Evolutionary conservation across 1,140 invertebrate genomes (phyloP).

Genomic region (Diorhabda sublineata): DNA sequence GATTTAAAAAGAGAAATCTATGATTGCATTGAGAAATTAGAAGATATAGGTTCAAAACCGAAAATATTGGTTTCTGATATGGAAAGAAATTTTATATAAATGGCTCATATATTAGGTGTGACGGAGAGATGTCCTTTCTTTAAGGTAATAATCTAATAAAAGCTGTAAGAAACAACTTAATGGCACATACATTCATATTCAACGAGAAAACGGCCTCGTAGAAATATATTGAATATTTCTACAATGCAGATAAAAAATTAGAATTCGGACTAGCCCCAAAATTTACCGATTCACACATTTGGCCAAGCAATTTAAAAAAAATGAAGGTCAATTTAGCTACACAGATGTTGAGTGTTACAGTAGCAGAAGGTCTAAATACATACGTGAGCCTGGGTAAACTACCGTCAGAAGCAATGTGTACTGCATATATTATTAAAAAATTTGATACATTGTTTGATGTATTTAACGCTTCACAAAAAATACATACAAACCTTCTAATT

Average conservation of each 20-base stretch:
- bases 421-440: too few relatives aligned
- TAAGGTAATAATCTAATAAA: not conserved
- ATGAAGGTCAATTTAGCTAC: not conserved
- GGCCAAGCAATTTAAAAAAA: not conserved
- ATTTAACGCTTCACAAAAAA: too few relatives aligned
- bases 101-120: conserved; percentile 1
- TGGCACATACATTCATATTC: not conserved
- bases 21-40: too few relatives aligned
- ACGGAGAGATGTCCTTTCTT: not conserved
- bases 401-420: too few relatives aligned
- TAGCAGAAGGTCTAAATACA: too few relatives aligned
- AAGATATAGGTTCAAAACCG: too few relatives aligned
- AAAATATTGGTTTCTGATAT: conserved; percentile 7
- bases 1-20: too few relatives aligned
- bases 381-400: too few relatives aligned
- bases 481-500: too few relatives aligned
- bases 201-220: not conserved
- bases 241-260: conserved; percentile 1
- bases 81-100: not conserved
- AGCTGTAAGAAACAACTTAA: conserved; percentile 6
- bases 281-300: not conserved
- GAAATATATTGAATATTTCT: conserved; percentile 5
- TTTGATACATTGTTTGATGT: too few relatives aligned
- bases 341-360: too few relatives aligned
- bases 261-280: not conserved